These are phyloP conservation scores for Pachypanchax playfairii DNA, from an alignment of 2,113 vertebrate species.

Conservation along the genomic window DNA sequence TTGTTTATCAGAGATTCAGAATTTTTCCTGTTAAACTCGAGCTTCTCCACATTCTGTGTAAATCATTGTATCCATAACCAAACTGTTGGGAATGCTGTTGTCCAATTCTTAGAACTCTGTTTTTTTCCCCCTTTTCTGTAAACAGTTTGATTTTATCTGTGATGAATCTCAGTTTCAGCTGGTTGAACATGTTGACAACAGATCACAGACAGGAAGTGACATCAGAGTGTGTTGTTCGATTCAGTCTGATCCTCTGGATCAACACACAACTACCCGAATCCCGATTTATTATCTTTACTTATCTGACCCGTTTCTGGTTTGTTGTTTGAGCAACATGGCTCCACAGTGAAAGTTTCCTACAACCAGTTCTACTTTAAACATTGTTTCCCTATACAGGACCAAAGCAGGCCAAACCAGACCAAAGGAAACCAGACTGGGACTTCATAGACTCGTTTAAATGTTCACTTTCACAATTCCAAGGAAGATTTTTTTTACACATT, in stretches of 20 bases:
- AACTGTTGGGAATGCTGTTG: too few relatives aligned
- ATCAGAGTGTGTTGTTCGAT: conserved; percentile 29
- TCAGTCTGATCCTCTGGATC: conserved; percentile 23
- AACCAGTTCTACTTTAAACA: conserved; percentile 1
- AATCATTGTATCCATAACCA: conserved; percentile 6
- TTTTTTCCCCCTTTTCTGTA: background rate
- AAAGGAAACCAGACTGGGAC: background rate
- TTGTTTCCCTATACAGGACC: background rate
- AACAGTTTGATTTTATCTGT: background rate
- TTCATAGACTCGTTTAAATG: too few relatives aligned
- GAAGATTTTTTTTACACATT: too few relatives aligned
- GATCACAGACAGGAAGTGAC: conserved; percentile 40
- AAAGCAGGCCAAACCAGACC: conserved; percentile 4
- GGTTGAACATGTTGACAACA: background rate
- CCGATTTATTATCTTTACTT: conserved; percentile 70
- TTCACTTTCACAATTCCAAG: too few relatives aligned
- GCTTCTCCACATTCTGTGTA: background rate
- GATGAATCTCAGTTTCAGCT: too few relatives aligned
- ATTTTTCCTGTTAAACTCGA: background rate
- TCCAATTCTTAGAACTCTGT: background rate
- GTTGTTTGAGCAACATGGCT: conserved; percentile 54
- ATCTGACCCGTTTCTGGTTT: conserved; percentile 68
- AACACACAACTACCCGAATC: conserved; percentile 60
- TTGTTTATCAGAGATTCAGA: background rate
- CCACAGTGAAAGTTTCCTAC: conserved; percentile 67